These are phyloP conservation scores for Pelagia noctiluca DNA, from an alignment of 30 jellyfish, hydroid and myxozoan species.

Conservation along the genomic window DNA sequence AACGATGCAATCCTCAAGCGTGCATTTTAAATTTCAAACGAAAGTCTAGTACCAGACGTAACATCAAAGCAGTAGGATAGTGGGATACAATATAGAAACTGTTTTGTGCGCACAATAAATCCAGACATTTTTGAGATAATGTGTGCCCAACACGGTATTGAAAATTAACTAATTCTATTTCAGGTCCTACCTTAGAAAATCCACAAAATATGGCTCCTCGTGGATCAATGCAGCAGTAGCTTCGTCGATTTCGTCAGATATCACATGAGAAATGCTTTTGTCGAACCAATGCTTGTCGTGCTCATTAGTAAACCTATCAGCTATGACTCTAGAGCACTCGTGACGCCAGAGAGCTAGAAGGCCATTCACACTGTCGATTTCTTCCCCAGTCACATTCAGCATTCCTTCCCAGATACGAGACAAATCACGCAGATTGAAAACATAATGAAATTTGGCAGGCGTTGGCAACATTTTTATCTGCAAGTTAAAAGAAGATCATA, in stretches of 20 bases:
- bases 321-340: constrained; percentile 93
- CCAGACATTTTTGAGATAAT: too few species aligned
- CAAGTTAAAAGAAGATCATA: too few species aligned
- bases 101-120: too few species aligned
- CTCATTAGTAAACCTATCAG: constrained; percentile 88
- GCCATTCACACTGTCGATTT: constrained; percentile 22
- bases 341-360: constrained; percentile 87
- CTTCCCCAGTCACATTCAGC: constrained; percentile 80
- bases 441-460: constrained; percentile 97
- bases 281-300: constrained; percentile 86
- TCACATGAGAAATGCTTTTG: constrained; percentile 27
- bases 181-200: constrained; percentile 75
- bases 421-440: constrained; percentile 93
- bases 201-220: constrained; percentile 92
- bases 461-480: constrained; percentile 97
- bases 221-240: constrained; percentile 57
- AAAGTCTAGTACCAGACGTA: too few species aligned
- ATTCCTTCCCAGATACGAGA: constrained; percentile 99
- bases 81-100: too few species aligned
- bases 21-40: too few species aligned
- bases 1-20: too few species aligned
- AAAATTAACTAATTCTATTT: neutral
- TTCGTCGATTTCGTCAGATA: constrained; percentile 75
- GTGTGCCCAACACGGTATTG: too few species aligned
- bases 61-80: too few species aligned